Evolutionary conservation across 2,888 invertebrate genomes (phyloP).

Genomic region (Hemistola chrysoprasaria): DNA sequence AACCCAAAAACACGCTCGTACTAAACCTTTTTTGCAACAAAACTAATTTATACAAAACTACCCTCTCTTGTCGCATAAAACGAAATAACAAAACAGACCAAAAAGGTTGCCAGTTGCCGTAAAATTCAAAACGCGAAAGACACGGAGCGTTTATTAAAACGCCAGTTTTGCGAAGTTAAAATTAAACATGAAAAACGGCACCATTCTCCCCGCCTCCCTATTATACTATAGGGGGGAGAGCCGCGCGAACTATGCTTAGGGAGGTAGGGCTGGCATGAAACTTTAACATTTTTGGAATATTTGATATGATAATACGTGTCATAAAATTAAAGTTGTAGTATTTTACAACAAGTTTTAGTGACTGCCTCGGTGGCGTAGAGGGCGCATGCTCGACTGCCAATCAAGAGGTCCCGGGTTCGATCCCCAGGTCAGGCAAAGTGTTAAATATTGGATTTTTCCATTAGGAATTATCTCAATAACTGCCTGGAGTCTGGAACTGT

Average conservation of each 20-base stretch:
- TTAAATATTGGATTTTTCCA: too few species aligned
- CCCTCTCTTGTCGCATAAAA: slow-evolving; percentile 64
- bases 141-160: slow-evolving; percentile 76
- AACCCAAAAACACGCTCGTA: too few species aligned
- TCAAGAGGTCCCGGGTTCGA: too few species aligned
- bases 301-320: too few species aligned
- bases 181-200: slow-evolving; percentile 81
- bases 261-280: slow-evolving; percentile 37
- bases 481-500: too few species aligned
- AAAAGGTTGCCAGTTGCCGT: slow-evolving; percentile 64
- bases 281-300: too few species aligned
- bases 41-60: slow-evolving; percentile 73
- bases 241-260: slow-evolving; percentile 53
- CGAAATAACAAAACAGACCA: slow-evolving; percentile 62
- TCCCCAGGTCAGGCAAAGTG: too few species aligned
- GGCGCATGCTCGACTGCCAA: too few species aligned
- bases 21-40: slow-evolving; percentile 31
- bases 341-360: too few species aligned
- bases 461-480: too few species aligned
- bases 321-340: too few species aligned
- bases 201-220: slow-evolving; percentile 32
- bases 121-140: slow-evolving; percentile 73
- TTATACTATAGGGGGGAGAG: slow-evolving; percentile 39
- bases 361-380: too few species aligned
- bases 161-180: slow-evolving; percentile 79